Percentiles rank a stretch among this genome's conserved stretches.
Evolutionary conservation across 2,113 vertebrate genomes (phyloP).

Genomic region (Vulpes vulpes): DNA sequence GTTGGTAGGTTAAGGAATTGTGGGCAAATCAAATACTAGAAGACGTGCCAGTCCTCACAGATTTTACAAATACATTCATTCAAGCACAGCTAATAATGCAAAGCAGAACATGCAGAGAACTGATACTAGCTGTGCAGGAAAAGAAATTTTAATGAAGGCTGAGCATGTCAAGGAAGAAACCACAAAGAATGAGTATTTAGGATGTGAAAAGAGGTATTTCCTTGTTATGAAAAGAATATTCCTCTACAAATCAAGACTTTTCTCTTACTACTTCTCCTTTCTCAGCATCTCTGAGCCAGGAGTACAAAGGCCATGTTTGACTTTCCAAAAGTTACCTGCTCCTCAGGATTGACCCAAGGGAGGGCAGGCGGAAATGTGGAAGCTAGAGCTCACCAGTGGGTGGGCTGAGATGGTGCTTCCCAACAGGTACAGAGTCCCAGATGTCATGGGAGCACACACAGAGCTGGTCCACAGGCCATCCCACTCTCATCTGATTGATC

Average conservation of each 20-base stretch:
- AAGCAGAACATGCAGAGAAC: constrained; percentile 6
- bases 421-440: background rate
- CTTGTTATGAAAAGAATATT: background rate
- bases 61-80: constrained; percentile 8
- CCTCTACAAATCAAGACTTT: constrained; percentile 26
- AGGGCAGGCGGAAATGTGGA: background rate
- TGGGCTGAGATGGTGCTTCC: background rate
- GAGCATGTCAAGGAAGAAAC: background rate
- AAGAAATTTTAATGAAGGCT: background rate
- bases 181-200: background rate
- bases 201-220: background rate
- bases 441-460: background rate
- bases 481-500: background rate
- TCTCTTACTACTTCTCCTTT: background rate
- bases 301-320: background rate
- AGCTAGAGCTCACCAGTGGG: background rate
- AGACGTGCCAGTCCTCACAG: background rate
- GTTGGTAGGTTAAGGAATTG: background rate
- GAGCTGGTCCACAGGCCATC: background rate
- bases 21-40: background rate
- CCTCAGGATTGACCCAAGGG: background rate
- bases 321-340: background rate
- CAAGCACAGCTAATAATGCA: background rate
- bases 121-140: background rate
- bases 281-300: background rate